phyloP scores from a whole-genome alignment of 2,888 invertebrate genomes.

The Scaptomyza tumidula region DNA sequence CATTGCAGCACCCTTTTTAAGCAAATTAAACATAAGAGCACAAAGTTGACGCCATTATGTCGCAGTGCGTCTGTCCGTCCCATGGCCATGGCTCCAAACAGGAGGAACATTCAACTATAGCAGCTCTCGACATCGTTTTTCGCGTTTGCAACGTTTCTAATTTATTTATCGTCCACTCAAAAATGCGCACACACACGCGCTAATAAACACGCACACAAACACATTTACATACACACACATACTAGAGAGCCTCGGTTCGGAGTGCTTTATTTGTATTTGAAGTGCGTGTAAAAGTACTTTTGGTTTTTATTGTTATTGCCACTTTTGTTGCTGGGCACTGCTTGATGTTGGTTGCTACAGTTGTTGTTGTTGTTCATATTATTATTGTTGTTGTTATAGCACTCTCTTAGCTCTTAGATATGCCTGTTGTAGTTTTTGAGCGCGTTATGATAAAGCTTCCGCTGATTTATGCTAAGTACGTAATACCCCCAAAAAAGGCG shows the following conservation, averaged over 20 bases:
- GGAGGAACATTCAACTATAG: slow-evolving; percentile 30
- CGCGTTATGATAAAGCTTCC: slow-evolving; percentile 37
- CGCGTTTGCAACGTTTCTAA: slow-evolving; percentile 71
- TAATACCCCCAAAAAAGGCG: slow-evolving; percentile 19
- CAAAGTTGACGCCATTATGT: slow-evolving; percentile 82
- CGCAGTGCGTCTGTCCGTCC: slow-evolving; percentile 60
- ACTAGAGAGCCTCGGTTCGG: slow-evolving; percentile 7
- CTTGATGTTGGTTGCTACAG: slow-evolving; percentile 18
- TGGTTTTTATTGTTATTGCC: slow-evolving; percentile 61
- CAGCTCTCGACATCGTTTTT: slow-evolving; percentile 53
- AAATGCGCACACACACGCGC: slow-evolving; percentile 55
- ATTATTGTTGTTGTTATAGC: slow-evolving; percentile 28
- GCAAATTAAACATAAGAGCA: slow-evolving; percentile 82
- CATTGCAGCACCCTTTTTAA: slow-evolving; percentile 76
- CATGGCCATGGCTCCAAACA: slow-evolving; percentile 24
- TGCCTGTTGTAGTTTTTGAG: slow-evolving; percentile 43
- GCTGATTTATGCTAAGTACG: slow-evolving; percentile 48
- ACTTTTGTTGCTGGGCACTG: slow-evolving; percentile 42
- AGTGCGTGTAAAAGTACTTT: slow-evolving; percentile 73
- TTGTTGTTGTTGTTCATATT: slow-evolving; percentile 9
- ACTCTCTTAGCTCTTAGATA: slow-evolving; percentile 33
- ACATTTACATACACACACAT: slow-evolving; percentile 19
- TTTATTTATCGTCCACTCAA: slow-evolving; percentile 74
- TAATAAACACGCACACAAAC: slow-evolving; percentile 50
- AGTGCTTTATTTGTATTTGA: slow-evolving; percentile 65